Evolutionary conservation across 2,888 invertebrate species (phyloP).

Genomic region (Pinctada fucata): DNA sequence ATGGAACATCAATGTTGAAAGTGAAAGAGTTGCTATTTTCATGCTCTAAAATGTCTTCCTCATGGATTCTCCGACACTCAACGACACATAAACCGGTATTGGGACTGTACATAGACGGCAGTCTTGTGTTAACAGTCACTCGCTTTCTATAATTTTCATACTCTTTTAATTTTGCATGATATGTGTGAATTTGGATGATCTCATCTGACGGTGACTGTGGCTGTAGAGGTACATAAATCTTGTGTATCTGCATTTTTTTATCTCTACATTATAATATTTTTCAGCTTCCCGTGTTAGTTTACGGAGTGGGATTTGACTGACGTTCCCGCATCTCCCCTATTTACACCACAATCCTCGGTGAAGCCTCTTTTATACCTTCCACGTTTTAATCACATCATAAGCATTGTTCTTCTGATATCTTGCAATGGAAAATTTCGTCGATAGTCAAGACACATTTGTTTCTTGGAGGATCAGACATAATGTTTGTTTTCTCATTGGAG

Average conservation of each 20-base stretch:
- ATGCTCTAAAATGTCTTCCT: neutral
- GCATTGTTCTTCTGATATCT: neutral
- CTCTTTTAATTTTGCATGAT: neutral
- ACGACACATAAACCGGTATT: neutral
- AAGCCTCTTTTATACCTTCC: neutral
- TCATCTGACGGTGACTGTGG: neutral
- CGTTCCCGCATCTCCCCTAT: neutral
- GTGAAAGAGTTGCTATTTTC: neutral
- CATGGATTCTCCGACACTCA: neutral
- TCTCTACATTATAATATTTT: neutral
- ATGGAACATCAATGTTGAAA: no score
- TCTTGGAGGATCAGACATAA: no score
- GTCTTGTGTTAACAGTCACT: neutral
- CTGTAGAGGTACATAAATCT: neutral
- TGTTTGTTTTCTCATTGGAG: no score
- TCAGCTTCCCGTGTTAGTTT: neutral
- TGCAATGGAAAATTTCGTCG: no score
- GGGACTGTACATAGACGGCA: neutral
- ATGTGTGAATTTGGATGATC: neutral
- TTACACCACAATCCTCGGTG: neutral
- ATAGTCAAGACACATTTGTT: no score
- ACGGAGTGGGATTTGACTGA: neutral
- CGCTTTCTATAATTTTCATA: neutral
- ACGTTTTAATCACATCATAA: neutral
- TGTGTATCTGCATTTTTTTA: neutral